phyloP scores from a whole-genome alignment of 35 echinoderm and acorn worm species.

The Apostichopus japonicus region DNA sequence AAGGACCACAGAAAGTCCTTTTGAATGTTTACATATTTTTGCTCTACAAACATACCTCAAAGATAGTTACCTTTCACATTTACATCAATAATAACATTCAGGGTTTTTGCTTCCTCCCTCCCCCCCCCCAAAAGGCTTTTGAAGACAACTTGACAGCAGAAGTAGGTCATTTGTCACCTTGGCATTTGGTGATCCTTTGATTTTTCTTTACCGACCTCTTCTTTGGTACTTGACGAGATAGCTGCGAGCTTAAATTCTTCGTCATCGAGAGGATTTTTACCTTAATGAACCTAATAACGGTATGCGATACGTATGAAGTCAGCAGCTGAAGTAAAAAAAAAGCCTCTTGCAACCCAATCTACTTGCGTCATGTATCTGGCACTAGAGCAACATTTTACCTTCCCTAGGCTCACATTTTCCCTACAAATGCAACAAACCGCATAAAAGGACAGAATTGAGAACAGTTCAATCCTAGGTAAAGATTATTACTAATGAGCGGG shows the following conservation, averaged over 20 bases:
- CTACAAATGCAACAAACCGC: not conserved
- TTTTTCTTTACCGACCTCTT: not conserved
- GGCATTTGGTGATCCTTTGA: not conserved
- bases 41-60: not conserved
- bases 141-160: not conserved
- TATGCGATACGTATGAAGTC: conserved; percentile 37
- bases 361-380: conserved; percentile 21
- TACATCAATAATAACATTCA: not conserved
- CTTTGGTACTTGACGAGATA: not conserved
- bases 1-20: not conserved
- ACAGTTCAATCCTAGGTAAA: not conserved
- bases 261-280: not conserved
- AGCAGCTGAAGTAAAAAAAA: not conserved
- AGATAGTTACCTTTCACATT: not conserved
- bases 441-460: not conserved
- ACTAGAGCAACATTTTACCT: conserved; percentile 37
- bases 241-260: conserved; percentile 20
- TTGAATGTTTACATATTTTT: not conserved
- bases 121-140: not conserved
- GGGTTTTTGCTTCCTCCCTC: not conserved
- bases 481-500: conserved; percentile 13
- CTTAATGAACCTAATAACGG: conserved; percentile 43
- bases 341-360: conserved; percentile 15
- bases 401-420: conserved; percentile 7
- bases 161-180: conserved; percentile 3